Evolutionary conservation across 1,140 invertebrate genomes (phyloP), one percentile per base, ranked within the genome.

Genomic region (Eueides isabella): DNA sequence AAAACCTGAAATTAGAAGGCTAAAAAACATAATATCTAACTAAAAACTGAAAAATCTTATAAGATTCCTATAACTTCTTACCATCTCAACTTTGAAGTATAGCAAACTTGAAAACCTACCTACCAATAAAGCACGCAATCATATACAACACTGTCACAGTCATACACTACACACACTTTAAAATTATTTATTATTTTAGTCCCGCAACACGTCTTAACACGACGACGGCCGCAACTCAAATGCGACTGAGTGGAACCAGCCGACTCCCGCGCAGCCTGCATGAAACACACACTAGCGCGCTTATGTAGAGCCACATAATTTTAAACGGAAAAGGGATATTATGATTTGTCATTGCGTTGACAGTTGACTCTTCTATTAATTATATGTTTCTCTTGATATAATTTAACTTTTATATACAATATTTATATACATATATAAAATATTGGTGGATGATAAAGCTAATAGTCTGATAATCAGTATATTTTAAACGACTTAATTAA

Each of bases 201-300:
- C 62, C 68, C 55, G 69, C 66, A 71, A 38, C 69, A 80, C 90
- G 87, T 85, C 77, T 75, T 82, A 33, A 55, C 75, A 72, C 71
- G 33, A 33, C 78, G 83, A 62, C 69, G 67, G 71, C 74, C 72
- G 64, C 67, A 33, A 83, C 76, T 78, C 81, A 90, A 92, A 92
- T 92, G 90, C 90, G 90, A n/a, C 82, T 88, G 80, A 90, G 84
- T 92, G 90, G 90, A 92, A 92, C 89, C 84, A 61, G 62, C 33
- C 80, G 72, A 84, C 88, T 83, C 87, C 77, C 67, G 88, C 88
- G 90, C 89, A 88, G 70, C 61, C 83, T 80, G 76, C 74, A 74
- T 72, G 62, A 61, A 76, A 65, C 75, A 74, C 79, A 83, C 83
- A 81, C 76, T 77, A 74, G 74, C 76, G 79, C 64, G 67, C 76